These are phyloP conservation scores for Zaprionus taronus DNA, from an alignment of 1,140 invertebrate species.

Conservation along the genomic window DNA sequence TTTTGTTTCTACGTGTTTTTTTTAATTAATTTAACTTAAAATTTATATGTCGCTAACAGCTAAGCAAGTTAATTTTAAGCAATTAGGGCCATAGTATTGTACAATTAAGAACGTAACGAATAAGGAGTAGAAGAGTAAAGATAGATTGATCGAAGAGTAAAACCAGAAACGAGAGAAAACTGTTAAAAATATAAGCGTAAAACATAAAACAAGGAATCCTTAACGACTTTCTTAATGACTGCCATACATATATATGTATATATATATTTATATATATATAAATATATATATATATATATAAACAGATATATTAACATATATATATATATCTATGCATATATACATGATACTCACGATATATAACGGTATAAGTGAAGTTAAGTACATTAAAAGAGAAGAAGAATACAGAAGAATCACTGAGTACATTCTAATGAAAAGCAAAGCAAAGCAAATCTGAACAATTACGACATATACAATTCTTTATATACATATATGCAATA, in stretches of 20 bases:
- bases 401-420: constrained; percentile 1
- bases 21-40: constrained; percentile 29
- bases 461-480: constrained; percentile 6
- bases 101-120: constrained; percentile 32
- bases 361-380: constrained; percentile 13
- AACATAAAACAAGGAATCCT: constrained; percentile 65
- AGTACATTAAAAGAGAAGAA: constrained; percentile 11
- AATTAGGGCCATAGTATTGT: constrained; percentile 66
- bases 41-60: constrained; percentile 36
- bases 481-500: constrained; percentile 17
- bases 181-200: constrained; percentile 49
- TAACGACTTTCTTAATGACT: constrained; percentile 82
- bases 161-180: constrained; percentile 25
- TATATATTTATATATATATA: constrained; percentile 32
- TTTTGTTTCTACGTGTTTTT: constrained; percentile 45
- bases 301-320: constrained; percentile 13
- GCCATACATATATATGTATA: constrained; percentile 65
- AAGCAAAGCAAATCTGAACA: constrained; percentile 19
- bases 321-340: constrained; percentile 9
- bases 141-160: constrained; percentile 21
- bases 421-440: constrained; percentile 5
- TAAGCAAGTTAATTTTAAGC: constrained; percentile 55
- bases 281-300: constrained; percentile 8
- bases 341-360: constrained; percentile 24
- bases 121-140: constrained; percentile 15